Evolutionary conservation across 2,113 vertebrate genomes (phyloP), one percentile per base, ranked within the genome.

Genomic region (Phrynosoma platyrhinos): DNA sequence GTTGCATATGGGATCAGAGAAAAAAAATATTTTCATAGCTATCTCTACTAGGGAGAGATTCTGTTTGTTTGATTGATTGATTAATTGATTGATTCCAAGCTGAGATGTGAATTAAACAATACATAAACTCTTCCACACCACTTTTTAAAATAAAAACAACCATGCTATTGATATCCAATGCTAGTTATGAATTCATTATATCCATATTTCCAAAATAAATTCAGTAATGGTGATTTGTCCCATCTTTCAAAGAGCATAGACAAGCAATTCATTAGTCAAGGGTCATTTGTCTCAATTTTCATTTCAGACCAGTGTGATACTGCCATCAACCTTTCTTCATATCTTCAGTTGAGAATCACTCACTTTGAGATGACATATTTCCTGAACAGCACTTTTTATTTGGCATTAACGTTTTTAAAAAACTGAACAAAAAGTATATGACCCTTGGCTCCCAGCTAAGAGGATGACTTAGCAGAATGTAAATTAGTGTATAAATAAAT

Each of bases 381-480:
- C 87, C 55, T 88, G 83, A 9, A 42, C 1, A 86, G 16, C 0
- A 88, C 21, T 78, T 90, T 75, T 68, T 5, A 89, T 2, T 2
- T 36, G 3, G 55, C 10, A 47, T 86, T 83, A 62, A 91, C 36
- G 23, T 76, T 47, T 76, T 76, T 42, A 23, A 76, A 72, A 32
- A n/a, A 74, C 13, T 9, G 40, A 82, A 5, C 66, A 75, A 92
- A 88, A 81, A 80, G 36, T 21, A 25, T 72, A 86, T 87, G 69
- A 90, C 87, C 58, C 81, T 88, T 58, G 87, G 30, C n/a, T 68
- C 76, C 52, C 80, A 84, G 69, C 36, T 83, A 78, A 55, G 87
- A 83, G 10, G 53, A 40, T 83, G 91, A 82, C 76, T 9, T 90
- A 91, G 53, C 82, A 53, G 82, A 87, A 92, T 88, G 42, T 40